Percentiles rank a stretch among this genome's conserved stretches.
These are phyloP conservation scores for Myotis planiceps DNA, from an alignment of 2,797 vertebrate genomes.

Conservation along the genomic window DNA sequence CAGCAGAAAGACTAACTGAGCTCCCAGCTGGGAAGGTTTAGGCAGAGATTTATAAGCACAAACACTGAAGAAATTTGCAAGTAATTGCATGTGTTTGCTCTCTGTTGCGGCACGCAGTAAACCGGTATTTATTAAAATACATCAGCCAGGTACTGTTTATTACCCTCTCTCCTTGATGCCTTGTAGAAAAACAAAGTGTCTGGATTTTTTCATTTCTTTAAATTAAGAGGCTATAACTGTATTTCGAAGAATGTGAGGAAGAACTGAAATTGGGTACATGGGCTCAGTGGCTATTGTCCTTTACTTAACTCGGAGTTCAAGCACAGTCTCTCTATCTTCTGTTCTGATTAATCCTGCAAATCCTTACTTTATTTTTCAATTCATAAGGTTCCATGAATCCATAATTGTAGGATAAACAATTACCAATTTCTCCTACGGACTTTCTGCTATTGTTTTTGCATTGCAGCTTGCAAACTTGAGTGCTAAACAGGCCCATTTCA, in stretches of 20 bases:
- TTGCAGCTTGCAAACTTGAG: background rate
- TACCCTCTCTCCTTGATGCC: conserved; percentile 74
- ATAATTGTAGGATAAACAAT: background rate
- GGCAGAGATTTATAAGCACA: conserved; percentile 92
- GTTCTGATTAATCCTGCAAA: background rate
- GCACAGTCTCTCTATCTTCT: background rate
- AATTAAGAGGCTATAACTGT: conserved; percentile 58
- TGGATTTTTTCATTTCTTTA: conserved; percentile 74
- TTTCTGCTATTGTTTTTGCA: background rate
- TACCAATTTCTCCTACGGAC: background rate
- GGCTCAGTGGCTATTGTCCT: background rate
- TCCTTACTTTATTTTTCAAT: conserved; percentile 23
- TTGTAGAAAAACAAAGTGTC: conserved; percentile 69
- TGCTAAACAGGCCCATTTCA: background rate
- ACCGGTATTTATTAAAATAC: conserved; percentile 87
- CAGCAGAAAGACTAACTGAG: conserved; percentile 85
- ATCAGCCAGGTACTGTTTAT: conserved; percentile 79
- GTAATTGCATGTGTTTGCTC: conserved; percentile 88
- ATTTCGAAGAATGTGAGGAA: conserved; percentile 56
- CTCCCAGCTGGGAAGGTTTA: conserved; percentile 92
- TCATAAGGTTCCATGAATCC: background rate
- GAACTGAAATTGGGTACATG: conserved; percentile 43
- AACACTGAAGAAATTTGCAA: conserved; percentile 89
- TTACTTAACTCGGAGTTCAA: background rate
- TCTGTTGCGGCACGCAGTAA: conserved; percentile 83